Base-by-base conservation (phyloP, 2,888 invertebrate genomes). In the Dinocampus coccinellae region DNA sequence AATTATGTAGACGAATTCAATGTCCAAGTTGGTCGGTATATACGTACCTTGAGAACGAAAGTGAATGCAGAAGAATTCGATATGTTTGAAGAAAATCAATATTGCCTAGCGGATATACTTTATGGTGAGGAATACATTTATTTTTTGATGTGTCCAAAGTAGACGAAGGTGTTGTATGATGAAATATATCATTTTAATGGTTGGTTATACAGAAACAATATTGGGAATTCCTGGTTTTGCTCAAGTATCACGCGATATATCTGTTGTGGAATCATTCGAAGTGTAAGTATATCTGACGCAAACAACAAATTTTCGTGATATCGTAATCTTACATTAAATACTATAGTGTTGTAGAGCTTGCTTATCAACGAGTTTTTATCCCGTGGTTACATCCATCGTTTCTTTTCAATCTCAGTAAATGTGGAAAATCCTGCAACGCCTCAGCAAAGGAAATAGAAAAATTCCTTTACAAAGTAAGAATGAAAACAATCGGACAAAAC, bases 131-230 rank as follows among this genome's bases (percentile, higher is more conserved):
- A n/a, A 0, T 7, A 16, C 29, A 58, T 33, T 33, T 2, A 26
- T 58, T 1, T 26, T 26, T 26, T 13, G 10, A 3, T n/a, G n/a
- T n/a, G n/a, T n/a, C n/a, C n/a, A n/a, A n/a, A n/a, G n/a, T n/a
- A n/a, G n/a, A n/a, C n/a, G n/a, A n/a, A n/a, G n/a, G n/a, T n/a
- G n/a, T n/a, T n/a, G n/a, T n/a, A n/a, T 47, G 6, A 3, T 3
- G n/a, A 47, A n/a, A n/a, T n/a, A n/a, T n/a, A n/a, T n/a, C n/a
- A n/a, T n/a, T n/a, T n/a, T n/a, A n/a, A n/a, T n/a, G n/a, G n/a
- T n/a, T n/a, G n/a, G n/a, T n/a, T n/a, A n/a, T n/a, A 33, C 29
- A 64, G 64, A 64, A 24, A 64, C 64, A 2, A 11, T 64, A 52
- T 9, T 64, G 10, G 64, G 64, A 1, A 29, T 52, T 13, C 52